Percentiles rank a stretch among this genome's conserved stretches.
These are phyloP conservation scores for Clarias macrocephalus DNA, from an alignment of 2,113 vertebrate species.

Conservation along the genomic window DNA sequence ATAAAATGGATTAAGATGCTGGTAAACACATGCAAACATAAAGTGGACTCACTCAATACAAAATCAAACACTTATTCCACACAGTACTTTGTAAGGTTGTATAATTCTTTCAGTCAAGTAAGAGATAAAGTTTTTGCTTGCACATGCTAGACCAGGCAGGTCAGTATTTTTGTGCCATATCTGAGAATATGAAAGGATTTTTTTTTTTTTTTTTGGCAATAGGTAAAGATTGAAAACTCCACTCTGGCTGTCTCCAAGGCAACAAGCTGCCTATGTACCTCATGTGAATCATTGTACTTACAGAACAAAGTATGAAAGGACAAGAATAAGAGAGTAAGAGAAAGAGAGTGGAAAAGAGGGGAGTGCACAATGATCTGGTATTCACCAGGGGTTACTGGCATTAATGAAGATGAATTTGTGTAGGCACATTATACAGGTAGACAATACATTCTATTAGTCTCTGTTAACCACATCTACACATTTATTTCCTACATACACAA, in stretches of 20 bases:
- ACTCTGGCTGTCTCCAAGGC: conserved; percentile 55
- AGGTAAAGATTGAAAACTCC: conserved; percentile 39
- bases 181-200: conserved; percentile 11
- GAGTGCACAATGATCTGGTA: background rate
- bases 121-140: background rate
- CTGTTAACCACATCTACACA: background rate
- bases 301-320: conserved; percentile 20
- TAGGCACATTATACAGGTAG: background rate
- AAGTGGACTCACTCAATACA: background rate
- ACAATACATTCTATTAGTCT: background rate
- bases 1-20: background rate
- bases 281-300: conserved; percentile 44
- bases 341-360: background rate
- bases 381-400: background rate
- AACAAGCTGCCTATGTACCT: conserved; percentile 53
- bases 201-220: background rate
- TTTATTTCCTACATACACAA: background rate
- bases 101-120: background rate
- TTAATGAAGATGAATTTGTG: background rate
- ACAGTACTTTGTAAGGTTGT: background rate
- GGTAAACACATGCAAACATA: background rate
- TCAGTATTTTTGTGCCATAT: background rate
- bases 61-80: background rate
- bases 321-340: background rate
- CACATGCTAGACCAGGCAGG: background rate